These are phyloP conservation scores for Sipunculus nudus DNA, from an alignment of 2,888 invertebrate species.

Conservation along the genomic window DNA sequence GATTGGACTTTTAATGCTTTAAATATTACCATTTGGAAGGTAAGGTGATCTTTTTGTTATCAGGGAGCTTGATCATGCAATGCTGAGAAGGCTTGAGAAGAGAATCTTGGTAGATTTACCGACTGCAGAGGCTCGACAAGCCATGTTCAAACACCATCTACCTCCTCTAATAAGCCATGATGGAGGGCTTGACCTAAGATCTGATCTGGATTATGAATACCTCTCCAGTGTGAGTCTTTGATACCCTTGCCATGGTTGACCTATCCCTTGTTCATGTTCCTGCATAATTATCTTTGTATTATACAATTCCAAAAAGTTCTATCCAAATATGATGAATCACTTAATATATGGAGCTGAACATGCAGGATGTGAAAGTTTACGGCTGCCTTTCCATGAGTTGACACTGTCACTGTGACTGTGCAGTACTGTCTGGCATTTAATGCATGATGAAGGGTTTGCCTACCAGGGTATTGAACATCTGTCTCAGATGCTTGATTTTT, in stretches of 20 bases:
- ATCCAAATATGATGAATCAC: no score
- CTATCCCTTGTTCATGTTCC: no score
- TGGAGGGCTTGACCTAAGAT: constrained; percentile 65
- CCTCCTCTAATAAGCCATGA: constrained; percentile 64
- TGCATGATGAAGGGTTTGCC: no score
- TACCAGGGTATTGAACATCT: no score
- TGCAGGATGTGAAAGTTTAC: no score
- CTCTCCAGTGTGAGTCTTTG: constrained; percentile 62
- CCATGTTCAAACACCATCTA: constrained; percentile 74
- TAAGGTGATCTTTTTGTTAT: constrained; percentile 1
- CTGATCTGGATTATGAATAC: constrained; percentile 67
- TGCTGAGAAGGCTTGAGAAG: constrained; percentile 88
- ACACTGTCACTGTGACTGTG: no score
- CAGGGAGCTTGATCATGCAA: constrained; percentile 88
- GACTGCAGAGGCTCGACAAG: constrained; percentile 73
- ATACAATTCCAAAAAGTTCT: no score
- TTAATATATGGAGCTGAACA: no score
- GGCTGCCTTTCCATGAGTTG: no score
- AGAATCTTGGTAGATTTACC: constrained; percentile 85
- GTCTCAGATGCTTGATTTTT: no score
- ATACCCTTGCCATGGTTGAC: neutral
- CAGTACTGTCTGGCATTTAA: no score
- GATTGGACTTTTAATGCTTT: neutral
- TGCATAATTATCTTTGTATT: no score
- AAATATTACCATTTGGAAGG: neutral